Base-by-base conservation (phyloP, 1,140 invertebrate species). In the Drosophila baimaii region DNA sequence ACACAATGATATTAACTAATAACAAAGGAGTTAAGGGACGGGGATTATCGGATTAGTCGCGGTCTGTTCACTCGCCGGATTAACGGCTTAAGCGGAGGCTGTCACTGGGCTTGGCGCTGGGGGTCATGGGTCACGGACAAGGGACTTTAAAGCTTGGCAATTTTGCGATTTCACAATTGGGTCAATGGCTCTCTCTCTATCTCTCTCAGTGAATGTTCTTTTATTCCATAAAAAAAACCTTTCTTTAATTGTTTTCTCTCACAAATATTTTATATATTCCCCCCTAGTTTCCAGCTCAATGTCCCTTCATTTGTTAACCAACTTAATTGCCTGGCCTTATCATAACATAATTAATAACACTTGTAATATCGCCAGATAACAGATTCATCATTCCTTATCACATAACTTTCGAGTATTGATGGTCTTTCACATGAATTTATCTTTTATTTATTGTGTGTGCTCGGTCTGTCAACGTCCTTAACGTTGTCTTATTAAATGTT, bases 101-200 rank as follows among this genome's bases (percentile, higher is more conserved):
- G 23, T 21, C 7, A 39, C n/a, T 41, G 31, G 13, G 17, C 23
- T 13, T 23, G 21, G 12, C n/a, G 4, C 27, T 37, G 13, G 31
- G 15, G 31, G 61, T 66, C 61, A 66, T 52, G 21, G 65, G 33
- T 69, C 65, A 69, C 5, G 62, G 17, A 43, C 61, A n/a, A 41
- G 12, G 12, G 23, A 25, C 17, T 43, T 55, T 23, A 43, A 55
- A 55, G 29, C 37, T 21, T 31, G 52, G 66, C 17, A 41, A 33
- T 56, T 70, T 55, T 15, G 23, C 25, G 17, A 51, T 70, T 44
- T 66, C 29, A n/a, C 31, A 56, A 65, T 56, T 65, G 62, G 52
- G 62, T 21, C 55, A 66, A 51, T 59, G 46, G 19, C 8, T 64
- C 15, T 35, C 10, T 27, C 21, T 21, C 1, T 23, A 15, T 23